These are phyloP conservation scores for Phrynocephalus guinanensis DNA, from an alignment of 2,797 vertebrate species.

Conservation along the genomic window DNA sequence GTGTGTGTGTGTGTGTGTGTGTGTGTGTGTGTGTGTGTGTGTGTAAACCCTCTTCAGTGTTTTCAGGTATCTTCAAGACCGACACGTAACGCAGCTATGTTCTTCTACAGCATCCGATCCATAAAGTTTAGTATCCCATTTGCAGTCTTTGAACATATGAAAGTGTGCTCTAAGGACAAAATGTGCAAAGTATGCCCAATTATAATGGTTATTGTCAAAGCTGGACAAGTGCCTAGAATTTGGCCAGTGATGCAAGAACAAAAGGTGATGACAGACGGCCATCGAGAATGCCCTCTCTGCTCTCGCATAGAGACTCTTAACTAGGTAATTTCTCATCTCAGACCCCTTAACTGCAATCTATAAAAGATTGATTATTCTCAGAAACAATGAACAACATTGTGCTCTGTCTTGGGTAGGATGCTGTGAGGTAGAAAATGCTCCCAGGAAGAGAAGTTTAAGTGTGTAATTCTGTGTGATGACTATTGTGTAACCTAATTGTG, in stretches of 20 bases:
- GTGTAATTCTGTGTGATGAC: slow-evolving; percentile 12
- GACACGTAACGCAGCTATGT: not conserved
- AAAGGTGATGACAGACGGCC: slow-evolving; percentile 9
- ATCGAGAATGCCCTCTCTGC: not conserved
- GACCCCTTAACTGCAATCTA: not conserved
- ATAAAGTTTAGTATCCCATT: not conserved
- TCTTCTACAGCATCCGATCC: not conserved
- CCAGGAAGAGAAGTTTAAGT: slow-evolving; percentile 7
- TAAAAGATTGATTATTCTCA: not conserved
- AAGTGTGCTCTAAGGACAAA: slow-evolving; percentile 1
- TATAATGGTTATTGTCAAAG: not conserved
- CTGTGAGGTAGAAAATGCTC: slow-evolving; percentile 2
- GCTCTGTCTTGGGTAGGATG: not conserved
- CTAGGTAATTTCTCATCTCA: slow-evolving; percentile 25
- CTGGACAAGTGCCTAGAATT: not conserved
- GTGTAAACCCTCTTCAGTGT: not conserved
- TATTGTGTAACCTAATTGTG: not conserved
- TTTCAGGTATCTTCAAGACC: not conserved
- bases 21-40: too few species aligned
- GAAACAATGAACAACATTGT: not conserved
- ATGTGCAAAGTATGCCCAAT: not conserved
- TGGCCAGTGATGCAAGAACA: slow-evolving; percentile 9
- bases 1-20: too few species aligned
- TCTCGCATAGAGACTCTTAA: not conserved
- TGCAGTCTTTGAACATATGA: not conserved